Base-by-base conservation (phyloP, 2,888 invertebrate species). In the Smittia aterrima region DNA sequence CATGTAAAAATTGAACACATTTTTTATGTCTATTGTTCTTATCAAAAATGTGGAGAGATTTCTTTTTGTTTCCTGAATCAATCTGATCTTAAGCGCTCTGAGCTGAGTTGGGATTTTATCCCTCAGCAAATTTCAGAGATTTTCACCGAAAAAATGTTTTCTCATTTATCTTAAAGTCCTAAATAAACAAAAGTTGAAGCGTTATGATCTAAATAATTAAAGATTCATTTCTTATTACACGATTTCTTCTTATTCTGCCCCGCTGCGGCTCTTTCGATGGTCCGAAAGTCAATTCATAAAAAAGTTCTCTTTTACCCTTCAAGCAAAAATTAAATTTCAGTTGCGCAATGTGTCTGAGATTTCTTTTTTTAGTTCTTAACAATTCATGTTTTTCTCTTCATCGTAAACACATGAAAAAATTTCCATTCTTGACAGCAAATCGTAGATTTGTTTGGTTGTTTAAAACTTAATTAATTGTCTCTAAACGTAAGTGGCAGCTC, bases 401-500 rank as follows among this genome's bases (percentile, higher is more conserved):
- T 38, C n/a, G n/a, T n/a, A n/a, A n/a, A n/a, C n/a, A n/a, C n/a
- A n/a, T n/a, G n/a, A n/a, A n/a, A n/a, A n/a, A n/a, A n/a, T n/a
- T n/a, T n/a, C n/a, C n/a, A n/a, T n/a, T n/a, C n/a, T n/a, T n/a
- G n/a, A 9, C 32, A 32, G 32, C 32, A 9, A 32, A 32, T 32
- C 9, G 32, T 6, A 9, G 32, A 32, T 32, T 32, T 32, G 32
- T 32, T 3, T 32, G 4, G 4, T 13, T 11, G 11, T 58, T 58
- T 58, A 6, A 58, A 20, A 22, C 58, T 64, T 64, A 70, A 70
- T 25, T 41, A 22, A 4, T 62, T 22, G 53, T 58, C 38, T n/a
- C n/a, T 88, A 88, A 82, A 88, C 88, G 79, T 88, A 88, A 78
- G 88, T 88, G 80, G 88, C 88, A 77, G 87, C 85, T 76, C 66